Conservation (phyloP, 2,888 invertebrate species). For the Cephus pulcher region DNA sequence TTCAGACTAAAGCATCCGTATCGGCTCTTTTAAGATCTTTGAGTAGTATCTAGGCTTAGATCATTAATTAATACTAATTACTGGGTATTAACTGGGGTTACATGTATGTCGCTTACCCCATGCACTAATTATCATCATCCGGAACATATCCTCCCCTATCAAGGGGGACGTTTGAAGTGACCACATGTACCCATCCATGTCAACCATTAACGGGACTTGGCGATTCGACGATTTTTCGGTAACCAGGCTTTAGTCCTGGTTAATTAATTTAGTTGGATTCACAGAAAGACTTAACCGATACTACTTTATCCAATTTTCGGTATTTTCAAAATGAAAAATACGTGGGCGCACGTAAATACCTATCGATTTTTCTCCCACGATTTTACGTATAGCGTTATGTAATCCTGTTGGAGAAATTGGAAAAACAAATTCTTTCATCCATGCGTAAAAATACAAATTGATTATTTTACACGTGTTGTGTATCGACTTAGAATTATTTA, state of each 20-base stretch:
- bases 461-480: neutral
- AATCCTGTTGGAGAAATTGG: neutral
- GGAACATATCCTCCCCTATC: slow-evolving; percentile 21
- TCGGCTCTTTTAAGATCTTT: neutral
- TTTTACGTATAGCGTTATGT: neutral
- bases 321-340: neutral
- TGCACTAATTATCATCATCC: slow-evolving; percentile 34
- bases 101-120: slow-evolving; percentile 30
- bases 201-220: slow-evolving; percentile 36
- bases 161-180: slow-evolving; percentile 47
- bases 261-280: slow-evolving; percentile 20
- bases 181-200: slow-evolving; percentile 29
- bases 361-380: neutral
- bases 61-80: slow-evolving; percentile 42
- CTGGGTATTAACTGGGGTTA: slow-evolving; percentile 24
- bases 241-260: slow-evolving; percentile 30
- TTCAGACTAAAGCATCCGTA: neutral
- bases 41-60: neutral
- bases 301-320: slow-evolving; percentile 23
- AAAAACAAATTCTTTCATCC: neutral
- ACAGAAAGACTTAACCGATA: slow-evolving; percentile 15
- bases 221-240: slow-evolving; percentile 33
- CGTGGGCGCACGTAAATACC: neutral
- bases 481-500: neutral
- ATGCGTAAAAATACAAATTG: neutral